Conservation (phyloP, 2,797 vertebrate species). For the Platyrinchus mystaceus region DNA sequence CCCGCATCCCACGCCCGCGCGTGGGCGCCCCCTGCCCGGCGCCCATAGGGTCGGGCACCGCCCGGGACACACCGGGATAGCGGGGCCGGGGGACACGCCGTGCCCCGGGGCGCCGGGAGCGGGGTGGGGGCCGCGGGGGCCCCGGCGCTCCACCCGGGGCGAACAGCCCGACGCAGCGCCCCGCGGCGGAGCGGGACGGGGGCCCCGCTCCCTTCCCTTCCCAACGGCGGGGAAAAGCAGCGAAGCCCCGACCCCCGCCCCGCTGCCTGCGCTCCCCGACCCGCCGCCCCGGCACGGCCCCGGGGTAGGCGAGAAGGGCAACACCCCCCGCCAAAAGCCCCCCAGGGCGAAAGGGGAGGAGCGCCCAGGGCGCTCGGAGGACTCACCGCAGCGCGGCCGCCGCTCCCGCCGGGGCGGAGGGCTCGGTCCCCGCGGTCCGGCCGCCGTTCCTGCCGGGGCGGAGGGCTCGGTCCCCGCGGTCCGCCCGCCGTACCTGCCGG, state of each 20-base stretch:
- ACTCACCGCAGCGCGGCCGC: not conserved
- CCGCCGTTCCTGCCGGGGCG: not conserved
- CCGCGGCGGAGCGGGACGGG: not conserved
- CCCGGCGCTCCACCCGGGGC: not conserved
- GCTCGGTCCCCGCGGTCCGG: not conserved
- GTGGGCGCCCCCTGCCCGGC: constrained; percentile 22
- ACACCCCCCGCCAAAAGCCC: not conserved
- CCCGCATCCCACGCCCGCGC: constrained; percentile 25
- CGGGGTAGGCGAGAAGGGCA: not conserved
- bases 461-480: not conserved
- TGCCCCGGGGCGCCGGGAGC: not conserved
- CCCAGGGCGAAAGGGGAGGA: not conserved
- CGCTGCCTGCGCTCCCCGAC: not conserved
- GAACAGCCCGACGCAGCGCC: not conserved
- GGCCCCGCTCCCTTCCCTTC: not conserved
- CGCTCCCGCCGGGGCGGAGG: not conserved
- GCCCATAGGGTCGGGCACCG: not conserved
- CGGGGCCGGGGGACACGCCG: not conserved
- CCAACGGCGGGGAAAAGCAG: not conserved
- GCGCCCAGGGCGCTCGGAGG: not conserved
- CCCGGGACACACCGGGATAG: not conserved
- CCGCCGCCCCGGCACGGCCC: not conserved
- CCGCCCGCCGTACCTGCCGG: not conserved
- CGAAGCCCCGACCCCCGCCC: not conserved
- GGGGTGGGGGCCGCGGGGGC: not conserved